Conservation (phyloP, 2,888 invertebrate species). For the Erynnis tages region DNA sequence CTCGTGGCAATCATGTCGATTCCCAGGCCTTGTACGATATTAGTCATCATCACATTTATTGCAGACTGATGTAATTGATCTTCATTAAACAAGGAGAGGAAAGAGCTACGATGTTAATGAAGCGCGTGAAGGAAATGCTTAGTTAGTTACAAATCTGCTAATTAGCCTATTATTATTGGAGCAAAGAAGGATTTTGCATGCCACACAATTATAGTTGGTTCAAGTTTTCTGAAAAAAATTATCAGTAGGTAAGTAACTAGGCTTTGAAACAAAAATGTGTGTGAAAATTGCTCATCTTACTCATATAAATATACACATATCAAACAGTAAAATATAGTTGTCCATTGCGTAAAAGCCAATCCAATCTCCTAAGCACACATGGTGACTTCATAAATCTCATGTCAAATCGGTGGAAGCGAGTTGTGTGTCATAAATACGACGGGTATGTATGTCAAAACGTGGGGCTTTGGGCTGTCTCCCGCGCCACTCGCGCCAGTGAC, state of each 20-base stretch:
- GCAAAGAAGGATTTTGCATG: constrained; percentile 46
- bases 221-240: too few species aligned
- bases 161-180: constrained; percentile 32
- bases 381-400: constrained; percentile 76
- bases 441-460: constrained; percentile 78
- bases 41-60: constrained; percentile 24
- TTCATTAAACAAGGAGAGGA: constrained; percentile 52
- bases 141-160: constrained; percentile 21
- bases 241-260: too few species aligned
- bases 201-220: too few species aligned
- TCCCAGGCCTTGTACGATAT: constrained; percentile 21
- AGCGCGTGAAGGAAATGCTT: constrained; percentile 24
- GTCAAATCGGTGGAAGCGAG: constrained; percentile 63
- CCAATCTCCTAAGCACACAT: constrained; percentile 71
- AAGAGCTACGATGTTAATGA: constrained; percentile 29
- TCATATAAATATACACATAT: neutral
- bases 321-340: constrained; percentile 7
- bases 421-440: constrained; percentile 71
- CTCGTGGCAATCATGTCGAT: too few species aligned
- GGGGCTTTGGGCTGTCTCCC: constrained; percentile 68
- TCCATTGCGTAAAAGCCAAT: constrained; percentile 62
- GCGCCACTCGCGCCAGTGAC: constrained; percentile 52
- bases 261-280: too few species aligned
- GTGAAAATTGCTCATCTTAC: neutral
- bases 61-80: constrained; percentile 45